Evolutionary conservation across 2,797 vertebrate species (phyloP), one percentile per base, ranked within the genome.

Genomic region (Anisognathus igniventris): DNA sequence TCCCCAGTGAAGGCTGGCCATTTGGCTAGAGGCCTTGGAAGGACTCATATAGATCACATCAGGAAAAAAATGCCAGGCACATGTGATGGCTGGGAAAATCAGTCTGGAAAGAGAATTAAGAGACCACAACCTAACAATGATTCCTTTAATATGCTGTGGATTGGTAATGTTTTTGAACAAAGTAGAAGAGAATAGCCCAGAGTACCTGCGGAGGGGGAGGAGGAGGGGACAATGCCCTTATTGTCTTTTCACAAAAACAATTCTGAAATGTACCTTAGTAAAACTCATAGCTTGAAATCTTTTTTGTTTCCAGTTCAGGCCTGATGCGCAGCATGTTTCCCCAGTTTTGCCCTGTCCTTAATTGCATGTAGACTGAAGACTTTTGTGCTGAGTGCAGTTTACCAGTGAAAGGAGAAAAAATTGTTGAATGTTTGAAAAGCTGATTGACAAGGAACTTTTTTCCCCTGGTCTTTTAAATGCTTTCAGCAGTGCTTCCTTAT

Each of bases 181-280:
- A 95, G 68, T 44, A 48, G 70, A 80, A 91, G n/a, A 92, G 85
- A 96, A 93, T 90, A 95, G 28, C 10, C 12, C 45, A 35, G 65
- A 75, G 39, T 83, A 88, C 81, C 81, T 89, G 78, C 47, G 66
- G 92, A 96, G 78, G 50, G 56, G 84, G 68, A 83, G 92, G 84
- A 92, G 66, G 30, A 81, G 10, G 16, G 77, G 50, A 93, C 78
- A 95, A 90, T 92, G 24, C 12, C 19, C 9, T 70, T 68, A 80
- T 72, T 96, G 81, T 96, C 40, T 71, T 86, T 56, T 42, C 83
- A 90, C 78, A 95, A 92, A 95, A 92, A 83, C 74, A 91, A 23
- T 88, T 95, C 78, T 72, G 58, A 86, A 95, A 57, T 31, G 50
- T 86, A 90, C 93, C 87, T 94, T 74, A 93, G 30, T 42, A 75